Base-by-base conservation (phyloP, 2,797 vertebrate genomes). In the Heteromormyrus szaboi region DNA sequence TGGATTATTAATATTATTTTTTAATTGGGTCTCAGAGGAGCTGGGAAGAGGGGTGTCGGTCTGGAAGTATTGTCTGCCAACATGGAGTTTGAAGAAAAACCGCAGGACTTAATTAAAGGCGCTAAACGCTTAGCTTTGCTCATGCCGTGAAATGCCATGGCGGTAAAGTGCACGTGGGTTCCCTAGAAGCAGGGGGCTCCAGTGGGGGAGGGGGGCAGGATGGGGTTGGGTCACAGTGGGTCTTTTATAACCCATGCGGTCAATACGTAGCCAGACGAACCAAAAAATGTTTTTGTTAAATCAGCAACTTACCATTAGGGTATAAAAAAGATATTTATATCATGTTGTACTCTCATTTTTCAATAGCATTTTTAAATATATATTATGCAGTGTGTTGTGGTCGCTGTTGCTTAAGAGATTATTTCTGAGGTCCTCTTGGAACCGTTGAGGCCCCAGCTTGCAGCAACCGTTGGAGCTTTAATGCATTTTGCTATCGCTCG, bases 1-100 rank as follows among this genome's bases (percentile, higher is more conserved):
- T 89, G 92, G 94, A 93, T 94, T 93, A 95, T 94, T 95, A 93
- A 94, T 95, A 92, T 94, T 93, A 91, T 92, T 93, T 91, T 94
- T 94, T 95, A 95, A 95, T 96, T 94, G 95, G 92, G 92, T 95
- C 93, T 93, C 94, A 90, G 92, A 92, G 93, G 94, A 93, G 91
- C 93, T 90, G 91, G 91, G 92, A 91, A 89, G 48, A 89, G 48
- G 84, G 89, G 37, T 86, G 86, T 54, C 59, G 46, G 87, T 85
- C 84, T 84, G 62, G 22, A 72, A 85, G 88, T 50, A 41, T 86
- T 85, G 53, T 89, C 56, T 86, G n/a, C 65, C 62, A 76, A 33
- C 33, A 29, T 19, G 29, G 29, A 87, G 50, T 89, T 79, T 51
- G 65, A 65, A 51, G 84, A 87, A 76, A 65, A 76, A 79, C 76